phyloP scores from a whole-genome alignment of 1,140 invertebrate genomes.

The Melitaea cinxia region DNA sequence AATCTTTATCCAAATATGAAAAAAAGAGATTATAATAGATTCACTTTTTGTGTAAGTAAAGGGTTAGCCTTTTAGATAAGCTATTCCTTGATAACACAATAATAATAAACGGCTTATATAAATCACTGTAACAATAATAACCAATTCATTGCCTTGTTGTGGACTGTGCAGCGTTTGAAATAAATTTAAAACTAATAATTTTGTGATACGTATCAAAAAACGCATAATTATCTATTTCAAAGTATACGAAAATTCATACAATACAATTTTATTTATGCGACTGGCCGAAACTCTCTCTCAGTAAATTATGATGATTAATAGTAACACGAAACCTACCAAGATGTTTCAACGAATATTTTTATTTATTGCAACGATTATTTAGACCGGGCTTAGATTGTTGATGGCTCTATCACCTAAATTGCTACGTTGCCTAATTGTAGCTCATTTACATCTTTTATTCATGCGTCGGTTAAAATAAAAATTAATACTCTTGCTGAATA shows the following conservation, averaged over 20 bases:
- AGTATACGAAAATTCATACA: neutral
- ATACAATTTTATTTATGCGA: neutral
- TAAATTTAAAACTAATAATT: no score
- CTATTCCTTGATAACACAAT: no score
- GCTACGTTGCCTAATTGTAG: constrained; percentile 13
- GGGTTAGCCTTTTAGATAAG: no score
- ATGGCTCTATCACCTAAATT: constrained; percentile 34
- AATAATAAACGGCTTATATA: no score
- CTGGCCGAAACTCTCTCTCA: neutral
- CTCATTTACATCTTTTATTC: constrained; percentile 21
- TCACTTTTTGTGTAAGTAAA: no score
- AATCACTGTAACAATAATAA: no score
- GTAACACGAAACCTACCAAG: neutral
- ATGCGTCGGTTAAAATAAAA: constrained; percentile 1
- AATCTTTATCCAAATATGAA: no score
- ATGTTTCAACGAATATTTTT: neutral
- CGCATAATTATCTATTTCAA: neutral
- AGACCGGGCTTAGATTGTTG: constrained; percentile 2
- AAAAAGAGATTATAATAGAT: no score
- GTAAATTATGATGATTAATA: neutral
- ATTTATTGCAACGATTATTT: constrained; percentile 2
- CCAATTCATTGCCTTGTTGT: no score
- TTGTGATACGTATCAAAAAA: no score
- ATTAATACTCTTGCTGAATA: constrained; percentile 7
- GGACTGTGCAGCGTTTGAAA: no score